Base-by-base conservation (phyloP, 2,888 invertebrate genomes). In the Andrena trimmerana region DNA sequence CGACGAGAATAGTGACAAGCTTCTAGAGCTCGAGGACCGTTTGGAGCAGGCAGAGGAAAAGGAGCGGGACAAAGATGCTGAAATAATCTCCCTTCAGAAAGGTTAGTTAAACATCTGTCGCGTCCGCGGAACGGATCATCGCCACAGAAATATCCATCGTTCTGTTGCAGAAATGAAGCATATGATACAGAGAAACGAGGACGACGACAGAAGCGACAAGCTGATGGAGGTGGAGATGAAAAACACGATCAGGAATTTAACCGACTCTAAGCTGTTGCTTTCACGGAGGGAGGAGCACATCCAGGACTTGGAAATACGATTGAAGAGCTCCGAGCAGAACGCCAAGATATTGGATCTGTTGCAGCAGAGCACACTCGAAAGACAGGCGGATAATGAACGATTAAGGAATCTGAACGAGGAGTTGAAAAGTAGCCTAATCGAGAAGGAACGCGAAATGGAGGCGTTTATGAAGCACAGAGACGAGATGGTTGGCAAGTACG, bases 41-140 rank as follows among this genome's bases (percentile, higher is more conserved):
- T 81, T 91, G 24, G 63, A 85, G 16, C 65, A 78, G 13, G 76
- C 77, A 0, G 67, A 74, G 0, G 31, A 60, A 3, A 86, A 82
- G 57, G 91, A 92, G 24, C 83, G 84, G 33, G 93, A 93, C 2
- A 93, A 91, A 81, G 93, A 93, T 54, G 73, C 48, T 2, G 93
- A 93, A 79, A 93, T 93, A 36, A 48, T 13, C n/a, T 85, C 81
- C 27, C 85, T 93, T 16, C 92, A 93, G 81, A 91, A 88, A 75
- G 92, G 92, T 90, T 68, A 77, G 68, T 72, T 5, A 4, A 36
- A 7, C 24, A 36, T n/a, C 29, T 36, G 0, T 60, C 42, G 6
- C n/a, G 36, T 36, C 8, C 8, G 24, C 42, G 24, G 1, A 8
- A 57, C 0, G 48, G 5, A 16, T 50, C 59, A 63, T 20, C 48